Percentiles rank a stretch among this genome's conserved stretches.
These are phyloP conservation scores for Nephotettix cincticeps DNA, from an alignment of 1,140 invertebrate genomes.

Conservation along the genomic window DNA sequence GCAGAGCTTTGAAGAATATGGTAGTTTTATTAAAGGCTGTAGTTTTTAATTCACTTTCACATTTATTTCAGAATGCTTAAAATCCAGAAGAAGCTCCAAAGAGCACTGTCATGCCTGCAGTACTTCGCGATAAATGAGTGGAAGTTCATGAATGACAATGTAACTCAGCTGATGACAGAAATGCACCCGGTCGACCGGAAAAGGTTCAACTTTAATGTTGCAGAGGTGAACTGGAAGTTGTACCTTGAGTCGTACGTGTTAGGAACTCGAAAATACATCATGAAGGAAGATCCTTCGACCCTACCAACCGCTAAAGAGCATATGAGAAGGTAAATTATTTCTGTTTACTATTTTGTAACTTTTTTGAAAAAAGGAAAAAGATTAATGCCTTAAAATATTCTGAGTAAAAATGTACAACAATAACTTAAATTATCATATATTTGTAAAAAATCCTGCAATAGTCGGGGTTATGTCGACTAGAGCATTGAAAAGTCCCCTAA, in stretches of 20 bases:
- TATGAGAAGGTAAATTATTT: slow-evolving; percentile 67
- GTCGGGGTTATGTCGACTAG: too few relatives aligned
- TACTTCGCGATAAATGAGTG: slow-evolving; percentile 82
- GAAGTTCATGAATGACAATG: slow-evolving; percentile 75
- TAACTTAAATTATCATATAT: too few relatives aligned
- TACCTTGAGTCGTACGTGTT: slow-evolving; percentile 84
- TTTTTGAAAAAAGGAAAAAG: too few relatives aligned
- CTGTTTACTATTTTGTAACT: too few relatives aligned
- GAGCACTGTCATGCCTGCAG: slow-evolving; percentile 68
- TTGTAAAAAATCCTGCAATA: too few relatives aligned
- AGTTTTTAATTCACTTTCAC: too few relatives aligned
- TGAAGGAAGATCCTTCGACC: slow-evolving; percentile 79
- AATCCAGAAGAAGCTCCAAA: slow-evolving; percentile 76
- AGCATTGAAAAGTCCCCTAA: too few relatives aligned
- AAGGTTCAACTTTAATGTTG: slow-evolving; percentile 70
- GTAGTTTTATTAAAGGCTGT: too few relatives aligned
- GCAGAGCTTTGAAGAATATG: too few relatives aligned
- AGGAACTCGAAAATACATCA: slow-evolving; percentile 79
- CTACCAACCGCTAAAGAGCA: slow-evolving; percentile 71
- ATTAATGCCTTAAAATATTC: too few relatives aligned
- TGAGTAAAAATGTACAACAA: too few relatives aligned
- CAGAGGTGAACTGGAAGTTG: slow-evolving; percentile 77
- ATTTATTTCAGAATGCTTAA: slow-evolving; percentile 72
- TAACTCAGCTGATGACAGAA: slow-evolving; percentile 58
- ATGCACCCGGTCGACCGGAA: slow-evolving; percentile 63